These are phyloP conservation scores for Cordilura impudica DNA, from an alignment of 2,888 invertebrate species.

Conservation along the genomic window DNA sequence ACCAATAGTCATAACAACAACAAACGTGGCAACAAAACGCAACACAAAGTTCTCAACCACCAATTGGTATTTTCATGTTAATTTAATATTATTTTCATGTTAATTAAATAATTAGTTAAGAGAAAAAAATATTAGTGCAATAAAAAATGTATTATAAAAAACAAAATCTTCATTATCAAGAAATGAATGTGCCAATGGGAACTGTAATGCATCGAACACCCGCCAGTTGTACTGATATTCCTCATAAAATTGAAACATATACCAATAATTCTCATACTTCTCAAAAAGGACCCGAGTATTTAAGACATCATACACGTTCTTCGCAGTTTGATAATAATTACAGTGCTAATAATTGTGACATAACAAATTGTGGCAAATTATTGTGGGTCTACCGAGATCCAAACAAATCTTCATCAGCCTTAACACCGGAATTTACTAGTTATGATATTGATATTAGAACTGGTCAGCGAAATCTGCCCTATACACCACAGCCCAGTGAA, in stretches of 20 bases:
- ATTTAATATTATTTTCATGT: neutral
- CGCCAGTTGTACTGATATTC: conserved; percentile 1
- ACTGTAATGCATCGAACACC: neutral
- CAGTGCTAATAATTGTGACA: conserved; percentile 69
- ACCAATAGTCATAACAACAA: conserved; percentile 56
- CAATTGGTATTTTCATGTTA: conserved; percentile 15
- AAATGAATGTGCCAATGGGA: neutral
- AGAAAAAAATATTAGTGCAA: neutral
- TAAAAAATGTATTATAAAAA: conserved; percentile 42
- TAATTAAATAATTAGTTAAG: neutral
- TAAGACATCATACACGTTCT: conserved; percentile 48
- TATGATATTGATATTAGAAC: conserved; percentile 55
- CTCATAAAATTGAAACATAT: neutral
- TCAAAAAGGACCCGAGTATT: conserved; percentile 35
- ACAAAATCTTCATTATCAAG: neutral
- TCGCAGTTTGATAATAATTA: conserved; percentile 36
- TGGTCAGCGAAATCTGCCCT: conserved; percentile 68
- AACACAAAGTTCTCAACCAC: conserved; percentile 17
- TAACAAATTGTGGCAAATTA: conserved; percentile 76
- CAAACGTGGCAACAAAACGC: conserved; percentile 42
- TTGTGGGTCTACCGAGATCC: conserved; percentile 73
- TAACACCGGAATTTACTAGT: conserved; percentile 42
- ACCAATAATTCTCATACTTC: conserved; percentile 2
- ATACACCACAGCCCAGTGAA: conserved; percentile 73
- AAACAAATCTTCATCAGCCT: conserved; percentile 55